phyloP scores from a whole-genome alignment of 2,888 invertebrate species.

The Melanophora roralis region DNA sequence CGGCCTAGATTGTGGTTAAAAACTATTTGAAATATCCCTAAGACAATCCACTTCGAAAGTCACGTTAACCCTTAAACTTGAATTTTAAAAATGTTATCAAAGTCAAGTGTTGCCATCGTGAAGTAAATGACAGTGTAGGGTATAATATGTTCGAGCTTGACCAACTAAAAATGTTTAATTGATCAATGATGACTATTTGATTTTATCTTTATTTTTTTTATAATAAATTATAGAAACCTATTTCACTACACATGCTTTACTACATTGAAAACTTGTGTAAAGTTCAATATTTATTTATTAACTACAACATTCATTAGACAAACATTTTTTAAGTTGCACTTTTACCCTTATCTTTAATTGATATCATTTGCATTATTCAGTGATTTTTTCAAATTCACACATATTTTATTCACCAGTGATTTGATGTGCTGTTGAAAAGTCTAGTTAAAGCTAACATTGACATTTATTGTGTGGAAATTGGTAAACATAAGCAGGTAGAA shows the following conservation, averaged over 20 bases:
- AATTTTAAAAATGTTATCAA: too few species aligned
- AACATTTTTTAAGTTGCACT: conserved; percentile 16
- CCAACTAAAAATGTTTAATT: too few species aligned
- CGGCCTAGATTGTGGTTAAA: too few species aligned
- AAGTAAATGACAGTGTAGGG: too few species aligned
- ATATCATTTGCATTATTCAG: conserved; percentile 25
- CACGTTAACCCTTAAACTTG: too few species aligned
- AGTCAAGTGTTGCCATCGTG: too few species aligned
- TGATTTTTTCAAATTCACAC: not conserved
- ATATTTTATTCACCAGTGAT: not conserved
- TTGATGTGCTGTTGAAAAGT: conserved; percentile 4
- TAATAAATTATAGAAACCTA: not conserved
- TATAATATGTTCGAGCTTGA: too few species aligned
- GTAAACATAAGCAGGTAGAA: too few species aligned
- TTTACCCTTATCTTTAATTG: conserved; percentile 20
- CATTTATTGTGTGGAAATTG: too few species aligned
- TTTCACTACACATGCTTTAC: not conserved
- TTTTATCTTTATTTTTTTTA: not conserved
- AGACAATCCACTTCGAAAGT: too few species aligned
- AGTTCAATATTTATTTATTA: conserved; percentile 10
- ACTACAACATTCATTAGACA: too few species aligned
- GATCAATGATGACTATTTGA: conserved; percentile 9
- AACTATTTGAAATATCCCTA: too few species aligned
- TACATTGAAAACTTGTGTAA: conserved; percentile 10
- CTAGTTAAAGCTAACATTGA: conserved; percentile 37